phyloP scores from a whole-genome alignment of 2,797 vertebrate genomes.

The Euphonia xanthogaster region DNA sequence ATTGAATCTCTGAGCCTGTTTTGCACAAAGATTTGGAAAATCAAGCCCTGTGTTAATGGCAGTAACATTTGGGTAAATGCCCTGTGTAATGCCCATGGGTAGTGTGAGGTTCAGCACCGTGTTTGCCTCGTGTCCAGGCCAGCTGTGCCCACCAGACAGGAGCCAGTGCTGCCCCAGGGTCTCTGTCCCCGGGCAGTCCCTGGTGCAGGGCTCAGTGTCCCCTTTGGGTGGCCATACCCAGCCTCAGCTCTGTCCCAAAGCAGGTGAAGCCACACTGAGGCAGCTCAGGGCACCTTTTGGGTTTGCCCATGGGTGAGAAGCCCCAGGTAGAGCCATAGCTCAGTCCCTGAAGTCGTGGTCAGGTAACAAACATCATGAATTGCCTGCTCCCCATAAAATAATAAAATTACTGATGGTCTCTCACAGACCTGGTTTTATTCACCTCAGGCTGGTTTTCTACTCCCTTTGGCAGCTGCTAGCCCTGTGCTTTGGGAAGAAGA shows the following conservation, averaged over 20 bases:
- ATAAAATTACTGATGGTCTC: fast-evolving
- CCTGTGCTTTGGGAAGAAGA: background rate
- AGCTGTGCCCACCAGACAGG: background rate
- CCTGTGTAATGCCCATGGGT: fast-evolving
- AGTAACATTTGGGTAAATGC: background rate
- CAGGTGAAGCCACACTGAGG: background rate
- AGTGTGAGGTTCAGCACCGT: fast-evolving
- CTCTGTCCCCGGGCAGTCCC: background rate
- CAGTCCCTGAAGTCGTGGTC: fast-evolving
- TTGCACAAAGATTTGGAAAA: background rate
- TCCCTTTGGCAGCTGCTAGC: background rate
- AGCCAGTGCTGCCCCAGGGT: background rate
- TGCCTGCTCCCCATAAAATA: background rate
- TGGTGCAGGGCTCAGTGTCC: background rate
- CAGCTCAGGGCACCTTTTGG: background rate
- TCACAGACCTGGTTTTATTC: background rate
- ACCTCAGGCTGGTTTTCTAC: background rate
- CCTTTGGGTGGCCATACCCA: background rate
- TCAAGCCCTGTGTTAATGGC: background rate
- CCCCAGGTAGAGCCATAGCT: fast-evolving
- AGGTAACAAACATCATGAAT: background rate
- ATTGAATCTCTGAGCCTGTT: background rate
- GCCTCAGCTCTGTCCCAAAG: background rate
- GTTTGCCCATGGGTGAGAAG: background rate
- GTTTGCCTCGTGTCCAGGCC: background rate